Conservation (phyloP, 2,888 invertebrate genomes). For the Venusia cambrica region DNA sequence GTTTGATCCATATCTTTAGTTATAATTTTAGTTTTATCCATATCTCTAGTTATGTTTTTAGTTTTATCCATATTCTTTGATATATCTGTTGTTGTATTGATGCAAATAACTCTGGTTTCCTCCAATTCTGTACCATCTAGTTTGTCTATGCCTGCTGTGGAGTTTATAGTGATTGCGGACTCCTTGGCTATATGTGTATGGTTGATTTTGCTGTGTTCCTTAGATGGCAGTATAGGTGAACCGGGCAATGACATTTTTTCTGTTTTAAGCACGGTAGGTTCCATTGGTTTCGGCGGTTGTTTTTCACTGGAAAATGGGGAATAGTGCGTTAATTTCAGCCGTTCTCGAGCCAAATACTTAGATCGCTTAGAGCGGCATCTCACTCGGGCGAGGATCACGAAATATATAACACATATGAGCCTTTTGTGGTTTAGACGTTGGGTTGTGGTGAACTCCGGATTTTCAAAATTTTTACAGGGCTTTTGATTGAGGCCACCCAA, state of each 20-base stretch:
- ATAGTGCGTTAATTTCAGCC: too few relatives aligned
- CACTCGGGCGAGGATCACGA: too few relatives aligned
- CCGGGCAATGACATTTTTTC: slow-evolving; percentile 39
- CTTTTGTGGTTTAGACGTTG: too few relatives aligned
- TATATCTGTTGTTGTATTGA: too few relatives aligned
- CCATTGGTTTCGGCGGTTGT: slow-evolving; percentile 32
- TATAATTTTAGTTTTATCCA: slow-evolving; percentile 11
- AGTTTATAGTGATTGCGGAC: slow-evolving; percentile 2
- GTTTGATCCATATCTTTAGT: slow-evolving; percentile 18
- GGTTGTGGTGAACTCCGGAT: too few relatives aligned
- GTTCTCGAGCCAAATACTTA: too few relatives aligned
- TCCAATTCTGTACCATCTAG: slow-evolving; percentile 33
- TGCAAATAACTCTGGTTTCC: slow-evolving; percentile 40
- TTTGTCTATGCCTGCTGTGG: slow-evolving; percentile 6
- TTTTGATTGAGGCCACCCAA: too few relatives aligned
- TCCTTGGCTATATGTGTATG: slow-evolving; percentile 2
- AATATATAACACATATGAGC: too few relatives aligned
- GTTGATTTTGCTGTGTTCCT: slow-evolving; percentile 18
- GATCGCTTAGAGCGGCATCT: too few relatives aligned
- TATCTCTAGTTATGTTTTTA: too few relatives aligned
- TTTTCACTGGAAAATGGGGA: slow-evolving; percentile 48
- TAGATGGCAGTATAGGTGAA: slow-evolving; percentile 47
- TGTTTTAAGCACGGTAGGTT: slow-evolving; percentile 41
- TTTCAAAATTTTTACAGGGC: too few relatives aligned
- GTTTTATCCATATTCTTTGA: too few relatives aligned